Evolutionary conservation across 2,113 vertebrate species (phyloP).

Genomic region (Anas platyrhynchos): DNA sequence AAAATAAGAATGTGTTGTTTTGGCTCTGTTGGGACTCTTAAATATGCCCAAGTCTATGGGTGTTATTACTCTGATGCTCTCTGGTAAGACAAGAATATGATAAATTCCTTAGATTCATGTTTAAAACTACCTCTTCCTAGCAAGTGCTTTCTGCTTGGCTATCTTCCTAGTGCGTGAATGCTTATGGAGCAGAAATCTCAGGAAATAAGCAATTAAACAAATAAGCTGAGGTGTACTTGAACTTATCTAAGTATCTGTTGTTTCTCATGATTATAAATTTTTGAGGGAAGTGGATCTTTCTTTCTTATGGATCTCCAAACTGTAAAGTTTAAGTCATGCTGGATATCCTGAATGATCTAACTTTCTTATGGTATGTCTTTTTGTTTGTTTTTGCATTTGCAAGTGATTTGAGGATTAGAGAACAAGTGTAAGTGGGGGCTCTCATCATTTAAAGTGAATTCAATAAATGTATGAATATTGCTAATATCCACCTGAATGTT

Average conservation of each 20-base stretch:
- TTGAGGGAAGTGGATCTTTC: background rate
- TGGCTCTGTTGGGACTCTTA: background rate
- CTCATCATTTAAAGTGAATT: background rate
- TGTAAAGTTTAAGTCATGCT: background rate
- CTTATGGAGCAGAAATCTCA: background rate
- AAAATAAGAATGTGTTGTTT: background rate
- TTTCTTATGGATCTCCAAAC: background rate
- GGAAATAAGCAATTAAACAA: background rate
- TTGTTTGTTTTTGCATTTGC: background rate
- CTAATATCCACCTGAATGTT: background rate
- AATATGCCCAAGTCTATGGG: fast-evolving
- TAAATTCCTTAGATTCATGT: background rate
- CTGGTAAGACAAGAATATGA: background rate
- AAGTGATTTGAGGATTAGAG: background rate
- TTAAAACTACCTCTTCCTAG: background rate
- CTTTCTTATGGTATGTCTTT: background rate
- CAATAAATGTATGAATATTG: background rate
- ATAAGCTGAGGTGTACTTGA: background rate
- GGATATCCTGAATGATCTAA: background rate
- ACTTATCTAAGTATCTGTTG: background rate
- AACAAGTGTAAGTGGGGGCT: background rate
- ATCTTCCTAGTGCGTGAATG: background rate
- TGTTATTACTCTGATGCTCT: background rate
- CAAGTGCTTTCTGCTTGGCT: background rate
- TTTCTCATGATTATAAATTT: background rate